Conservation (phyloP, 1,140 invertebrate genomes). For the Oncopodura yosiiana region DNA sequence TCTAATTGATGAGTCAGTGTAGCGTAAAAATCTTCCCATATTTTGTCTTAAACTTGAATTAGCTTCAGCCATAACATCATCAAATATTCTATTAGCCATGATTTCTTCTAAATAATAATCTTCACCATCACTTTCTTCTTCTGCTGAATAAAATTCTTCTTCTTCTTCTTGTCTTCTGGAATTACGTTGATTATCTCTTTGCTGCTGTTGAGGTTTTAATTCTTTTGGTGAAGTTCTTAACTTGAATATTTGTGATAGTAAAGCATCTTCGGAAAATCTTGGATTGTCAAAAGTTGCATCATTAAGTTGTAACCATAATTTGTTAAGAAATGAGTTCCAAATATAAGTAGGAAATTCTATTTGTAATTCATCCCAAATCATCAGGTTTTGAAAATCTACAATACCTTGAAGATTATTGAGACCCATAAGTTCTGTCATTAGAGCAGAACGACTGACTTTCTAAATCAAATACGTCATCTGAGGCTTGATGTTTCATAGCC, state of each 20-base stretch:
- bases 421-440: conserved; percentile 13
- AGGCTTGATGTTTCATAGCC: neutral
- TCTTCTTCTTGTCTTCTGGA: neutral
- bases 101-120: conserved; percentile 32
- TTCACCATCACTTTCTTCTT: conserved; percentile 24
- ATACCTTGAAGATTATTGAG: conserved; percentile 13
- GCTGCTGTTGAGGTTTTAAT: neutral
- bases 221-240: too few species aligned
- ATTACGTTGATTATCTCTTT: neutral
- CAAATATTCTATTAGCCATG: conserved; percentile 20
- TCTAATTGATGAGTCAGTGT: neutral
- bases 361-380: neutral
- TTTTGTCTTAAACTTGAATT: neutral
- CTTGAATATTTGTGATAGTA: neutral
- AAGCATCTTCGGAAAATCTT: neutral
- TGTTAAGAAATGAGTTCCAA: neutral
- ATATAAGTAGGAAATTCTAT: neutral
- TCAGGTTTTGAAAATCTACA: conserved; percentile 4
- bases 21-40: neutral
- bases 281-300: neutral
- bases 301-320: neutral
- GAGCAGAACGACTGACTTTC: conserved; percentile 1
- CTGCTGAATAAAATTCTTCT: neutral
- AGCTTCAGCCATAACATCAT: conserved; percentile 19
- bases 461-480: neutral